Conservation (phyloP, 2,797 vertebrate genomes). For the Lutjanus argentimaculatus region DNA sequence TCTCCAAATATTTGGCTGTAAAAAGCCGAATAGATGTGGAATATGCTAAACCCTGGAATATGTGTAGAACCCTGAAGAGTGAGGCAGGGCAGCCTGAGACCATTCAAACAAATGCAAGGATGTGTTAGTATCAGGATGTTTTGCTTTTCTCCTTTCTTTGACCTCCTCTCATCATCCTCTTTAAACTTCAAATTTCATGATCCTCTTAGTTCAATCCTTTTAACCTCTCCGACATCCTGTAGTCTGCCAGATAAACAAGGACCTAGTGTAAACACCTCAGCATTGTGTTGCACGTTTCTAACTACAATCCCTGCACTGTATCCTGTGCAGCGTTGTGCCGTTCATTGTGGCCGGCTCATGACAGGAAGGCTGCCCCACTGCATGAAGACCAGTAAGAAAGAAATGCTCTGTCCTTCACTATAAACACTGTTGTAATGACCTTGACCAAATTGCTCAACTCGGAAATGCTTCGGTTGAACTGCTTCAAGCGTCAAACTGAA, state of each 20-base stretch:
- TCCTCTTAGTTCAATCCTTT: constrained; percentile 78
- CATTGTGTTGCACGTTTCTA: constrained; percentile 11
- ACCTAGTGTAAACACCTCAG: constrained; percentile 35
- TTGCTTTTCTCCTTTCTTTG: constrained; percentile 54
- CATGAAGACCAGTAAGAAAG: constrained; percentile 3
- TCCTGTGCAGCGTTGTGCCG: background rate
- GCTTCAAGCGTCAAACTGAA: constrained; percentile 8
- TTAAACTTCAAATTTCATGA: constrained; percentile 70
- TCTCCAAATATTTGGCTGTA: background rate
- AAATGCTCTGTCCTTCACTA: constrained; percentile 1
- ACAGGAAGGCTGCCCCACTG: background rate
- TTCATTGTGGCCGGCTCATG: constrained; percentile 1
- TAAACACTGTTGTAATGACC: constrained; percentile 17
- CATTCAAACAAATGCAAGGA: constrained; percentile 24
- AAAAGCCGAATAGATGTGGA: constrained; percentile 3
- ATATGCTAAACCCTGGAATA: background rate
- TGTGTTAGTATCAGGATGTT: constrained; percentile 23
- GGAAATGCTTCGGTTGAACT: background rate
- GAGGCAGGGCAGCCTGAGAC: background rate
- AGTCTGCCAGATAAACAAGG: constrained; percentile 56
- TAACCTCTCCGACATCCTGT: constrained; percentile 58
- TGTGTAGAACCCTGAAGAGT: background rate
- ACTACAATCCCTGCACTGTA: background rate
- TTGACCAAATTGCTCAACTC: constrained; percentile 20
- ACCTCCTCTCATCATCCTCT: constrained; percentile 71